These are phyloP conservation scores for Sebastes trivittatus DNA, from an alignment of 2,797 vertebrate genomes.

Conservation along the genomic window DNA sequence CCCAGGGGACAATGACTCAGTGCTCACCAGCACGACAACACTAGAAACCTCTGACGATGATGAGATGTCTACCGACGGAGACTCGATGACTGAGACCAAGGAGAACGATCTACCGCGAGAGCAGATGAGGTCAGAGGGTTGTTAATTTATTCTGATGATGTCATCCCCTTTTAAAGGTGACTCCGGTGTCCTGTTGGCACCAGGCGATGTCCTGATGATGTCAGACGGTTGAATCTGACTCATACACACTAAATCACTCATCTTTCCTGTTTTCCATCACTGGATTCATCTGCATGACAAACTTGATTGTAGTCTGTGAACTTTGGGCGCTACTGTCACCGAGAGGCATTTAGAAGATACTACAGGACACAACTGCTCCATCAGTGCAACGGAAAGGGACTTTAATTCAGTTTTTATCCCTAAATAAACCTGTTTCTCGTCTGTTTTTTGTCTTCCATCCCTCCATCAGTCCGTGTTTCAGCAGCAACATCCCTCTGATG, in stretches of 20 bases:
- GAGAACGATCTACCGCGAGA: slow-evolving; percentile 20
- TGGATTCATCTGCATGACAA: not conserved
- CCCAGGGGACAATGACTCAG: slow-evolving; percentile 46
- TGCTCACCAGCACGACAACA: slow-evolving; percentile 20
- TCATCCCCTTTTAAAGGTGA: not conserved
- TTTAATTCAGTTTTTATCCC: not conserved
- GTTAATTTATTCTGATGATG: not conserved
- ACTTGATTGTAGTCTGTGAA: not conserved
- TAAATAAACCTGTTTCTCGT: not conserved
- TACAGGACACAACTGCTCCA: not conserved
- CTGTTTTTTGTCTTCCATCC: not conserved
- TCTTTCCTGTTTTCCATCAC: not conserved
- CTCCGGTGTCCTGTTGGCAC: not conserved
- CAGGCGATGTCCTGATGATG: not conserved
- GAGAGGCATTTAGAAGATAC: not conserved
- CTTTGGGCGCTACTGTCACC: slow-evolving; percentile 15
- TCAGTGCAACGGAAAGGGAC: not conserved
- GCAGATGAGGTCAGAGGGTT: slow-evolving; percentile 67
- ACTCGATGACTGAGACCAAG: not conserved
- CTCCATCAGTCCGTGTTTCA: slow-evolving; percentile 75
- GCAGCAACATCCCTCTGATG: slow-evolving; percentile 85
- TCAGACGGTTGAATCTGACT: not conserved
- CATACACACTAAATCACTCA: not conserved
- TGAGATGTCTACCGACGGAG: slow-evolving; percentile 51
- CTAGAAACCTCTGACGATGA: slow-evolving; percentile 57